These are phyloP conservation scores for Phengaris arion DNA, from an alignment of 2,888 invertebrate genomes.

Conservation along the genomic window DNA sequence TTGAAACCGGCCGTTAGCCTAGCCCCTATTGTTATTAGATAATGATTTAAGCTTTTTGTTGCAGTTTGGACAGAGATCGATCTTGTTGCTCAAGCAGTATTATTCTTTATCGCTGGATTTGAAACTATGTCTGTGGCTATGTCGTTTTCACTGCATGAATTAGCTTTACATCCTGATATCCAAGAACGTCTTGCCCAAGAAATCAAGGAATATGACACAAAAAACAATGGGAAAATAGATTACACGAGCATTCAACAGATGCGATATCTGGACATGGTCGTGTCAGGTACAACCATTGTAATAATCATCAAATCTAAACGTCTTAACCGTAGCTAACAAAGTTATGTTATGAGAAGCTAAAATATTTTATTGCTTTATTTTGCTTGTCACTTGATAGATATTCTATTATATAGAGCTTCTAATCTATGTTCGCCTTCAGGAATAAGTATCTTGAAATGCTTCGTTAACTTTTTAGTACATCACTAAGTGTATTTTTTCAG, in stretches of 20 bases:
- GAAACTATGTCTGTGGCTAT: slow-evolving; percentile 70
- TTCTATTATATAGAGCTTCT: too few species aligned
- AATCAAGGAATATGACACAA: slow-evolving; percentile 66
- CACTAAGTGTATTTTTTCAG: slow-evolving; percentile 42
- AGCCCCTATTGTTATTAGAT: not conserved
- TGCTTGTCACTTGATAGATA: too few species aligned
- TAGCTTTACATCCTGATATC: slow-evolving; percentile 79
- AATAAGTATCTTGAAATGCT: too few species aligned
- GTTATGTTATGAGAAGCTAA: not conserved
- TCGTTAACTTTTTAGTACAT: too few species aligned
- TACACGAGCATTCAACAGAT: slow-evolving; percentile 76
- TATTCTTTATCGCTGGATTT: slow-evolving; percentile 80
- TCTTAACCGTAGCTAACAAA: not conserved
- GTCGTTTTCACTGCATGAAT: slow-evolving; percentile 76
- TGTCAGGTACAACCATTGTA: slow-evolving; percentile 61
- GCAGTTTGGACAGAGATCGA: slow-evolving; percentile 63
- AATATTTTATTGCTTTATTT: too few species aligned
- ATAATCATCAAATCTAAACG: too few species aligned
- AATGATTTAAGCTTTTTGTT: slow-evolving; percentile 28
- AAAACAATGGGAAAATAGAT: slow-evolving; percentile 64
- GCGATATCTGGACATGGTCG: slow-evolving; percentile 81
- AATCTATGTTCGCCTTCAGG: too few species aligned
- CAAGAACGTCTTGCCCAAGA: slow-evolving; percentile 77
- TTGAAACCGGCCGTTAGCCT: too few species aligned
- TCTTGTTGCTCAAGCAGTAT: slow-evolving; percentile 67